Base-by-base conservation (phyloP, 2,113 vertebrate species). In the Onychostruthus taczanowskii region DNA sequence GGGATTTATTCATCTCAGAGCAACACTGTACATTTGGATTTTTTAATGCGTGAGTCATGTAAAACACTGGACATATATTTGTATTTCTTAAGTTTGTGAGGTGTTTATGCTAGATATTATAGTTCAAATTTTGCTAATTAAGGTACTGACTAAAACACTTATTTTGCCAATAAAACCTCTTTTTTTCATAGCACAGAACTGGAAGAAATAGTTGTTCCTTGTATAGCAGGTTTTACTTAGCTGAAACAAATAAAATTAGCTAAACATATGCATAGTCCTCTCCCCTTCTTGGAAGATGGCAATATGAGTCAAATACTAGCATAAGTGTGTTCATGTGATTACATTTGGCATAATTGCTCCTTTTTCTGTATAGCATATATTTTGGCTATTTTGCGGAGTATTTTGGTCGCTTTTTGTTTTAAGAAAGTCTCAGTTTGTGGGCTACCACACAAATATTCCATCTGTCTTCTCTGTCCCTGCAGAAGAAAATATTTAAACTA, bases 1-100 rank as follows among this genome's bases (percentile, higher is more conserved):
- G 12, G 11, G 23, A 9, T 43, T 26, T 56, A 31, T 56, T 77
- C 0, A 0, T 41, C 79, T 81, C 33, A 18, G 50, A 61, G 37
- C 22, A 49, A 28, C 4, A 0, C 12, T 74, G 4, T 52, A 8
- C 1, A 2, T 22, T 43, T 44, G 18, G 1, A 8, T 11, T 58
- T 63, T 22, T 35, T 41, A 35, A 31, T 35, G 3, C 47, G 7
- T 31, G 7, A 43, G 14, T 74, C 3, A 18, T 23, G 5, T 84
- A 46, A 67, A 69, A 61, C 8, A 43, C 5, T 35, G 19, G 23
- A 6, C 5, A 12, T 23, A 13, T 39, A 20, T 21, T 52, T 81
- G 10, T 43, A 33, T 62, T 83, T 79, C 1, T 0, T 52, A 41
- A 41, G 10, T 72, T 76, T 50, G 5, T 59, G n/a, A 84, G 16